phyloP scores from a whole-genome alignment of 2,113 vertebrate species.

The Onychorhynchus coronatus region DNA sequence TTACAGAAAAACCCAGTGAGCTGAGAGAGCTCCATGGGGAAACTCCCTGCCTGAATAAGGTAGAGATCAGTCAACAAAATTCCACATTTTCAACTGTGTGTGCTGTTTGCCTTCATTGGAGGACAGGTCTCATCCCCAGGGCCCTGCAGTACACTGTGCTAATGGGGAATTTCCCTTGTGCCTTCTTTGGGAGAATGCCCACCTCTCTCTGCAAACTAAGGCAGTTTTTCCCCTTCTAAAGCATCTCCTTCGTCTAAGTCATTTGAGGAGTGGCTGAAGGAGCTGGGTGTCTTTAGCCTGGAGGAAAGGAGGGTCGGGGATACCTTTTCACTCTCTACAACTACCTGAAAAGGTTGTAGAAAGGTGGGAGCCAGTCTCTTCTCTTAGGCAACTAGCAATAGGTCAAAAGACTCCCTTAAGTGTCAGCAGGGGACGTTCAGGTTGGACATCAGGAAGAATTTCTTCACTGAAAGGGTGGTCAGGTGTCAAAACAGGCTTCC shows the following conservation, averaged over 20 bases:
- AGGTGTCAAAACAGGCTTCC: background rate
- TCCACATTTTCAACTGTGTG: background rate
- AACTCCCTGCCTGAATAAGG: background rate
- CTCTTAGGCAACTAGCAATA: background rate
- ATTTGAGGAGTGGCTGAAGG: background rate
- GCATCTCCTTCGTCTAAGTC: background rate
- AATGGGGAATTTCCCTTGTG: background rate
- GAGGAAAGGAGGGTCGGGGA: background rate
- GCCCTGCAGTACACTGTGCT: background rate
- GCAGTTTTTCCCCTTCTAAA: background rate
- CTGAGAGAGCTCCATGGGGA: background rate
- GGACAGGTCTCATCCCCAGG: background rate
- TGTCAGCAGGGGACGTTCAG: rapidly evolving
- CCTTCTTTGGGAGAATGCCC: background rate
- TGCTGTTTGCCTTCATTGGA: background rate
- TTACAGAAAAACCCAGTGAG: background rate
- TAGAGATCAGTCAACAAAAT: background rate
- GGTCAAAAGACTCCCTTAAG: background rate
- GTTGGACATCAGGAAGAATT: background rate
- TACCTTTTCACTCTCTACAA: background rate
- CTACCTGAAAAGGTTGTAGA: background rate
- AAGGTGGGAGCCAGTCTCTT: background rate
- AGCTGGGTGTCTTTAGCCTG: background rate
- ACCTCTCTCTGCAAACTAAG: background rate
- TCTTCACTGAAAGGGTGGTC: background rate